Percentiles rank a stretch among this genome's conserved stretches.
These are phyloP conservation scores for Hypomecis punctinalis DNA, from an alignment of 2,888 invertebrate species.

Conservation along the genomic window DNA sequence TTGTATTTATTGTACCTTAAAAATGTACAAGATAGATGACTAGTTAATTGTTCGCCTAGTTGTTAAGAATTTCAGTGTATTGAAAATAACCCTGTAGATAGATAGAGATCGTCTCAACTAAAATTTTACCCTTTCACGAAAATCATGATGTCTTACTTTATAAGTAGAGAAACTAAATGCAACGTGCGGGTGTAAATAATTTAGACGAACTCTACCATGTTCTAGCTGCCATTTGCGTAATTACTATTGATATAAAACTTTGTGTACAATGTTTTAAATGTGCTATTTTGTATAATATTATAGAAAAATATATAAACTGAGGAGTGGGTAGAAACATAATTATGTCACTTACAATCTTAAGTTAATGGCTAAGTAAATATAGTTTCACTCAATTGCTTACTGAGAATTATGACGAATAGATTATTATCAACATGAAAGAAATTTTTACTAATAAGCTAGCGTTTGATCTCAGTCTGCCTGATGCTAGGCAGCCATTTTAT, in stretches of 20 bases:
- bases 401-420: background rate
- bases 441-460: no score
- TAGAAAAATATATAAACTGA: slow-evolving; percentile 5
- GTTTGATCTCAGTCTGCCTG: no score
- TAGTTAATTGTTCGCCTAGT: no score
- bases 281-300: background rate
- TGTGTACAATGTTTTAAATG: background rate
- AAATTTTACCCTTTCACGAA: background rate
- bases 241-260: background rate
- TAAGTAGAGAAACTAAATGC: no score
- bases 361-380: background rate
- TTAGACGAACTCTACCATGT: background rate
- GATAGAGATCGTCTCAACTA: background rate
- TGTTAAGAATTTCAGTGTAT: no score
- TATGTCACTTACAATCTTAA: background rate
- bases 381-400: background rate
- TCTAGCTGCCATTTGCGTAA: background rate
- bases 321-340: background rate
- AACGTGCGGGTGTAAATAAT: background rate
- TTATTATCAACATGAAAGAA: slow-evolving; percentile 5
- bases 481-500: background rate
- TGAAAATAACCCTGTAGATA: background rate
- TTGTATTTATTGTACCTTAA: no score
- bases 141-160: no score
- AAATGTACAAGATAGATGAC: no score